Evolutionary conservation across 2,113 vertebrate genomes (phyloP).

Genomic region (Carollia perspicillata): DNA sequence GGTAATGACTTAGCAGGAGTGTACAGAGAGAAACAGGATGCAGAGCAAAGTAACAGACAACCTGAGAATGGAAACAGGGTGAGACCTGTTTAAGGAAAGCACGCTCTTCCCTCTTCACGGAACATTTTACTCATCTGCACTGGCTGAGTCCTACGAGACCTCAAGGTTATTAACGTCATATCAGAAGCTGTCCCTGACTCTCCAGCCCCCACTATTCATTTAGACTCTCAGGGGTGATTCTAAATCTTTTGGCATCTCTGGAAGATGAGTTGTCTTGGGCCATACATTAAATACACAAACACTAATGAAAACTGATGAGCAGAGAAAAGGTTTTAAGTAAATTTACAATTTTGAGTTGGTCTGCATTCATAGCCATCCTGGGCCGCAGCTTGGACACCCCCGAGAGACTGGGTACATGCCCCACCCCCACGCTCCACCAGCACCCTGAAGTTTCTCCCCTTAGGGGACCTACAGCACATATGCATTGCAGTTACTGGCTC

Average conservation of each 20-base stretch:
- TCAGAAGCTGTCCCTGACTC: neutral
- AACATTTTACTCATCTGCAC: neutral
- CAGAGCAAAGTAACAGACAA: neutral
- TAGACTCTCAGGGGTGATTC: neutral
- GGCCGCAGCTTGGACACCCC: no score
- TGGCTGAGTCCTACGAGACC: neutral
- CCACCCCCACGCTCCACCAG: neutral
- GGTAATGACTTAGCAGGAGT: neutral
- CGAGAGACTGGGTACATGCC: neutral
- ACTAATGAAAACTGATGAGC: no score
- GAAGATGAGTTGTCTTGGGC: no score
- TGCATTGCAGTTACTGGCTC: neutral
- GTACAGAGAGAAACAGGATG: neutral
- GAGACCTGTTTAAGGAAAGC: neutral
- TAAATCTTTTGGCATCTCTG: no score
- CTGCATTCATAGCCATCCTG: no score
- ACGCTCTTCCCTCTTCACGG: neutral
- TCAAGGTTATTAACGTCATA: neutral
- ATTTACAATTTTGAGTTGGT: no score
- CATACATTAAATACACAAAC: no score
- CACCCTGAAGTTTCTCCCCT: neutral
- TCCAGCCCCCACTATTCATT: neutral
- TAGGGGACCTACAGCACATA: neutral
- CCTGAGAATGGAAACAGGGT: neutral
- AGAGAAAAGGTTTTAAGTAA: no score